phyloP scores from a whole-genome alignment of 2,113 vertebrate species.

The Scolopax mira region DNA sequence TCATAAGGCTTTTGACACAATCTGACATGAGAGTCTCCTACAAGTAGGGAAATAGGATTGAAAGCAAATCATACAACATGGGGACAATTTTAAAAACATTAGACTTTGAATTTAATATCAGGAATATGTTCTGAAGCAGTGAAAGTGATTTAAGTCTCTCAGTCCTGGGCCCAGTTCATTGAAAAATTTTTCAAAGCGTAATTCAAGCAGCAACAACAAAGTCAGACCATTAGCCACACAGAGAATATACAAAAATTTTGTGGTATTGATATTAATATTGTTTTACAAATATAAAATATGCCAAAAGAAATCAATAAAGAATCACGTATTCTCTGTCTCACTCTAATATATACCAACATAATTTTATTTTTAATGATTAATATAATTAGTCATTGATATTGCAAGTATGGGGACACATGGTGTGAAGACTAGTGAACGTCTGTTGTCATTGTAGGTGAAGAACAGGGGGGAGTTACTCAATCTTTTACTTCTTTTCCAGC shows the following conservation, averaged over 20 bases:
- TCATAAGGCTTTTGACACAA: slow-evolving; percentile 19
- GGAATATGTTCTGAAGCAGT: background rate
- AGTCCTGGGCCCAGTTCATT: background rate
- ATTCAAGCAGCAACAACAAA: background rate
- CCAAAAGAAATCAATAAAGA: background rate
- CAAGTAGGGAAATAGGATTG: background rate
- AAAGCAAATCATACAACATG: background rate
- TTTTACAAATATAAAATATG: background rate
- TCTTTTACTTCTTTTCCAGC: background rate
- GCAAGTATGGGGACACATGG: background rate
- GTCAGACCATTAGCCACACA: background rate
- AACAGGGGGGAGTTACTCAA: background rate
- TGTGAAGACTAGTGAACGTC: no score
- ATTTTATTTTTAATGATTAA: background rate
- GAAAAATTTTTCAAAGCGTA: background rate
- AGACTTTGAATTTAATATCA: slow-evolving; percentile 1
- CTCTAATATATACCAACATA: background rate
- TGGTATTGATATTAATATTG: background rate
- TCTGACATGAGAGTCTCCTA: slow-evolving; percentile 1
- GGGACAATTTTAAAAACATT: background rate
- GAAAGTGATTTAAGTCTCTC: background rate
- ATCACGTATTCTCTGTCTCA: background rate
- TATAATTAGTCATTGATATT: background rate
- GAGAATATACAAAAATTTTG: background rate
- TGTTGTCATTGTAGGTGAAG: background rate